Evolutionary conservation across 2,888 invertebrate species (phyloP), one percentile per base, ranked within the genome.

Genomic region (Tipula lateralis): DNA sequence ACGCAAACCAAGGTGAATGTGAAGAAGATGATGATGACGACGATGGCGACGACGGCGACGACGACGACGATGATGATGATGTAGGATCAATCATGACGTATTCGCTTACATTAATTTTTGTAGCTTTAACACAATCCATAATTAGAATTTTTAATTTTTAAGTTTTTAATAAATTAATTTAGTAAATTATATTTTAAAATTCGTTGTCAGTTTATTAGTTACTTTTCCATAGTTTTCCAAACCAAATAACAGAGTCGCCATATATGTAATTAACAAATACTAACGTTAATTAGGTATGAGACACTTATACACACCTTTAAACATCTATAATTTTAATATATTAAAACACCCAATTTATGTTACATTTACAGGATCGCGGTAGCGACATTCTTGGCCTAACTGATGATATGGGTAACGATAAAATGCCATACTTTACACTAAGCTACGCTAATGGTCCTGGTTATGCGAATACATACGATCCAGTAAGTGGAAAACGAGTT

Each of bases 391-490:
- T 92, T 5, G 93, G 93, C 0, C 87, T 90, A 88, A 90, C 85
- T 85, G 89, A 85, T 9, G 91, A 91, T 4, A 91, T 91, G 13
- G 91, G 92, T 6, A 92, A 93, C 84, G 94, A 94, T 87, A 89
- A 90, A 9, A 87, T 93, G 13, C 93, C 94, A 0, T 95, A 94
- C 87, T 92, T 94, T 0, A 94, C 93, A 0, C 88, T 96, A 30
- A 93, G 93, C 86, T 96, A 95, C 89, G 95, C 95, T 0, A 95
- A 94, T 87, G 95, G 95, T 0, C 94, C 94, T 0, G 94, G 94
- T 0, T 93, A 91, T 87, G 89, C 87, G 86, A 87, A 86, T 84
- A 88, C 86, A 29, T 88, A 87, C 86, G 86, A 85, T 19, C 50
- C 19, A n/a, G 86, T 84, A 85, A 87, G 82, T 12, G 88, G 84